Base-by-base conservation (phyloP, 2,888 invertebrate genomes). In the Coelinius sp. region DNA sequence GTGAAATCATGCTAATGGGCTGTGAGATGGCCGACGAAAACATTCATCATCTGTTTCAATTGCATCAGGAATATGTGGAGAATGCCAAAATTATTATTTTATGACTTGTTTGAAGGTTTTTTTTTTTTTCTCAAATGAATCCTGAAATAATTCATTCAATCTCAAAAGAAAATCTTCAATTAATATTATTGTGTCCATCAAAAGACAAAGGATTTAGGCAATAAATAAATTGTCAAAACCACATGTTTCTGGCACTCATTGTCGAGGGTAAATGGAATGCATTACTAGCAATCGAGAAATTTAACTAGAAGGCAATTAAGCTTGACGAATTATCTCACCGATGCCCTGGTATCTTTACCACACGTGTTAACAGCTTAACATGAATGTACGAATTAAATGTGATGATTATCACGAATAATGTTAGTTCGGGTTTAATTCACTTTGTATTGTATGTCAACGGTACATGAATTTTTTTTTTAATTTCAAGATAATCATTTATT, bases 311-410 rank as follows among this genome's bases (percentile, higher is more conserved):
- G 56, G 62, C 75, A 71, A 75, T 75, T 76, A 75, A 73, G 68
- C 46, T 71, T 76, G 77, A 77, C 73, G 71, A 73, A 74, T 75
- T 70, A 70, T 66, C 68, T 63, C 20, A 44, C 12, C 20, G 31
- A 52, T 41, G 67, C 24, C 14, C 20, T 14, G 46, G 73, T 71
- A 75, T 74, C 70, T 72, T 63, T 70, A 35, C 63, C 49, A 68
- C 31, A 63, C 74, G 73, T 75, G 76, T 77, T 76, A 76, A 77
- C 76, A 74, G 71, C 67, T 74, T 73, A 74, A 76, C 68, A 64
- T 71, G 49, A 68, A 69, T 72, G 73, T 75, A 41, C 52, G 63
- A 66, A 68, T 66, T 68, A 20, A 66, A 25, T 63, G 27, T 27
- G 20, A 49, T 20, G 46, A 49, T 49, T 17, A 49, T 17, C 17